These are phyloP conservation scores for Macrosiphum euphorbiae DNA, from an alignment of 2,888 invertebrate genomes.

Conservation along the genomic window DNA sequence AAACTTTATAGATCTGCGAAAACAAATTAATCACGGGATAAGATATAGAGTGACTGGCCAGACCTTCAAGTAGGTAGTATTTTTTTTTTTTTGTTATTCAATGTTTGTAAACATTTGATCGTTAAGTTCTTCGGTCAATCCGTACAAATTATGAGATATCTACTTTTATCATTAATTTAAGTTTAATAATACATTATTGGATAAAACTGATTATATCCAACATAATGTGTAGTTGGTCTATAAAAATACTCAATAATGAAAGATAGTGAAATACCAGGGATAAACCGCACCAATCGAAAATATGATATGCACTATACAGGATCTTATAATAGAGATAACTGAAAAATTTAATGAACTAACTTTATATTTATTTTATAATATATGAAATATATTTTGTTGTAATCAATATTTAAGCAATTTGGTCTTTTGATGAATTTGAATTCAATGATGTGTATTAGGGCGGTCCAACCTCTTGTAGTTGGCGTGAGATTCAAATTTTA, in stretches of 20 bases:
- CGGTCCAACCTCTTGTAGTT: too few species aligned
- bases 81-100: not conserved
- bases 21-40: not conserved
- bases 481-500: not conserved
- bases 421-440: too few species aligned
- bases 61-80: not conserved
- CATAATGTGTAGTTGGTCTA: not conserved
- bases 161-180: not conserved
- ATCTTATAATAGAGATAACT: not conserved
- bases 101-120: not conserved
- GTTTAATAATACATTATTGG: not conserved
- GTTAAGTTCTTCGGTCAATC: not conserved
- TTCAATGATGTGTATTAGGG: too few species aligned
- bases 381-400: not conserved
- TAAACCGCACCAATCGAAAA: not conserved
- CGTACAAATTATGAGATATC: not conserved
- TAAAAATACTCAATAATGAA: not conserved
- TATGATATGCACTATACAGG: not conserved
- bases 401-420: not conserved
- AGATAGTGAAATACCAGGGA: not conserved
- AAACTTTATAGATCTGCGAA: not conserved
- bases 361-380: too few species aligned
- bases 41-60: not conserved
- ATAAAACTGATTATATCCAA: not conserved
- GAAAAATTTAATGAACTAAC: not conserved